A percentile compares a stretch with the other conserved stretches of the same genome.
Conservation (phyloP, 2,113 vertebrate genomes). For the Gulo gulo region DNA sequence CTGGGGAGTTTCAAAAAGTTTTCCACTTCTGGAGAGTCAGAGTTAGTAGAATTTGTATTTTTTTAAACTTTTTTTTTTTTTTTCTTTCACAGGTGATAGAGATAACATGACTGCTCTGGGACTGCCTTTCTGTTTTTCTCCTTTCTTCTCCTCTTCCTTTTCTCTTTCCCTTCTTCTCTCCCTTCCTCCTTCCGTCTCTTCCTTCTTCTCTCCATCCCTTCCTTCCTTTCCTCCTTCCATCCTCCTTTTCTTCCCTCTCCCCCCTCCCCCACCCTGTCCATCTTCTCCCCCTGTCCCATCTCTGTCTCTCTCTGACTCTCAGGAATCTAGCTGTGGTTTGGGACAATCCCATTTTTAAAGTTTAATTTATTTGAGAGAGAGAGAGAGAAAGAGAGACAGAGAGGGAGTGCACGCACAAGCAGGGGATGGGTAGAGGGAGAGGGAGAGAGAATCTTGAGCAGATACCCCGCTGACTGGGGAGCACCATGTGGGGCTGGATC, state of each 20-base stretch:
- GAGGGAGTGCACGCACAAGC: background rate
- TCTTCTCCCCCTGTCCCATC: background rate
- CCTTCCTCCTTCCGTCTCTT: rapidly evolving
- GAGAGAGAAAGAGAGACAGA: background rate
- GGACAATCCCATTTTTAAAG: background rate
- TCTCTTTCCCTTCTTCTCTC: background rate
- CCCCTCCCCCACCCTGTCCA: too few species aligned
- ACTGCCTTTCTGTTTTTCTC: background rate
- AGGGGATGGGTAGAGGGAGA: background rate
- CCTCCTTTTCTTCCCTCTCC: background rate
- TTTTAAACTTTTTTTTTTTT: background rate
- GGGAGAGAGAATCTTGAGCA: background rate
- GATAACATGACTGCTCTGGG: background rate
- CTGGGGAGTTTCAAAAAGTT: background rate
- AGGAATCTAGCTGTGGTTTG: background rate
- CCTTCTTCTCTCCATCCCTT: too few species aligned
- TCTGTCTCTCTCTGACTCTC: background rate
- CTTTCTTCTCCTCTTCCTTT: background rate
- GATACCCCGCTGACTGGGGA: background rate
- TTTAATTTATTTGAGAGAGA: background rate
- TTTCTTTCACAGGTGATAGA: background rate
- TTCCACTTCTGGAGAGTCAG: background rate
- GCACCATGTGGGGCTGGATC: background rate
- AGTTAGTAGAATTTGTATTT: background rate
- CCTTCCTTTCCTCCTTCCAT: background rate